Evolutionary conservation across 2,797 vertebrate genomes (phyloP).

Genomic region (Philypnodon macrostomus): DNA sequence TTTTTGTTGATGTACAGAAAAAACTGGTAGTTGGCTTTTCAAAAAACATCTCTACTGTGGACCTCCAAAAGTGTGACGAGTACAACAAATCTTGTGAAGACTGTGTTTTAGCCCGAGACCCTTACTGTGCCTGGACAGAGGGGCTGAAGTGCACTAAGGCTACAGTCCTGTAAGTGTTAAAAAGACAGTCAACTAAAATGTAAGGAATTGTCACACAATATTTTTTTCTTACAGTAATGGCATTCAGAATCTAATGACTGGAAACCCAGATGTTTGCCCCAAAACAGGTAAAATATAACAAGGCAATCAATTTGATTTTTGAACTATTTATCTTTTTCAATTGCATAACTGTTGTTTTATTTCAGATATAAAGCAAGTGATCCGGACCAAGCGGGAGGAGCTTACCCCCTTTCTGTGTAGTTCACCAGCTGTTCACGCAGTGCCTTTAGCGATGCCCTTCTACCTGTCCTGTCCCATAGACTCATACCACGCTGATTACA

Average conservation of each 20-base stretch:
- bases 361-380: slow-evolving; percentile 27
- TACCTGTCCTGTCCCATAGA: slow-evolving; percentile 78
- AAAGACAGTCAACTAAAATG: too few relatives aligned
- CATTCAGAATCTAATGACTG: slow-evolving; percentile 70
- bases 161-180: slow-evolving; percentile 48
- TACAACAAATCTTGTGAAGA: slow-evolving; percentile 69
- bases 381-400: slow-evolving; percentile 46
- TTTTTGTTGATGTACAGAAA: slow-evolving; percentile 57
- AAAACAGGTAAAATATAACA: slow-evolving; percentile 1
- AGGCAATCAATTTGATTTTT: too few relatives aligned
- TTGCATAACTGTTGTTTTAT: not conserved
- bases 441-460: slow-evolving; percentile 62
- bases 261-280: slow-evolving; percentile 55
- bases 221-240: slow-evolving; percentile 56
- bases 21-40: slow-evolving; percentile 72
- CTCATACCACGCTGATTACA: slow-evolving; percentile 77
- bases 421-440: slow-evolving; percentile 26
- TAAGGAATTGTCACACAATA: not conserved
- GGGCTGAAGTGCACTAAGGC: slow-evolving; percentile 57
- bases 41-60: slow-evolving; percentile 63
- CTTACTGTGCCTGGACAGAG: slow-evolving; percentile 77
- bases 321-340: too few relatives aligned
- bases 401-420: not conserved
- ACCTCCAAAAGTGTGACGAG: slow-evolving; percentile 71
- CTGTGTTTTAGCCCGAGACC: slow-evolving; percentile 78